Evolutionary conservation across 2,113 vertebrate genomes (phyloP).

Genomic region (Lamprologus speciosus): DNA sequence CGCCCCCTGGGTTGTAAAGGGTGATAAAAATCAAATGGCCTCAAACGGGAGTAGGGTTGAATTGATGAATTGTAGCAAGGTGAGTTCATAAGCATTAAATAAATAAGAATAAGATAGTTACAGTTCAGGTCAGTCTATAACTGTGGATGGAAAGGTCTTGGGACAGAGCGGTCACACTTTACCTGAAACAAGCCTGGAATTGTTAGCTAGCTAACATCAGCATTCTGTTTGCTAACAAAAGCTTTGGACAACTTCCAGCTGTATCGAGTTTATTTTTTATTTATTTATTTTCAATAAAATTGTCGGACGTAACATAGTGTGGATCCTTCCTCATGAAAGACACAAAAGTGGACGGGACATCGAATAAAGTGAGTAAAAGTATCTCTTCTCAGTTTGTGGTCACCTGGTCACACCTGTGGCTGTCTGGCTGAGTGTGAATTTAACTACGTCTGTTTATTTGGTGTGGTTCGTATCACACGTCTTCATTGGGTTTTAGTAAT

Average conservation of each 20-base stretch:
- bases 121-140: not conserved
- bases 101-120: not conserved
- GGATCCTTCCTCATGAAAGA: not conserved
- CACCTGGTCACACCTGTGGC: not conserved
- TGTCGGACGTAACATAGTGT: not conserved
- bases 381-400: not conserved
- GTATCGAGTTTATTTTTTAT: not conserved
- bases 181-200: not conserved
- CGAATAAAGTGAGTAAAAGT: not conserved
- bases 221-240: not conserved
- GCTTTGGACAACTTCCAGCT: not conserved
- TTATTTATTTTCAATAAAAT: not conserved
- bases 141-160: not conserved
- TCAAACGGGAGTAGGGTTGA: not conserved
- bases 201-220: not conserved
- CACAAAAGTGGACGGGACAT: not conserved
- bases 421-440: not conserved
- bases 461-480: not conserved
- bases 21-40: not conserved
- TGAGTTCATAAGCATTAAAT: not conserved
- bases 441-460: not conserved
- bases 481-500: not conserved
- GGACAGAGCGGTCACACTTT: not conserved
- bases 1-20: not conserved
- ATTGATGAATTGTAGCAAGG: not conserved